Evolutionary conservation across 2,797 vertebrate species (phyloP).

Genomic region (Diceros bicornis): DNA sequence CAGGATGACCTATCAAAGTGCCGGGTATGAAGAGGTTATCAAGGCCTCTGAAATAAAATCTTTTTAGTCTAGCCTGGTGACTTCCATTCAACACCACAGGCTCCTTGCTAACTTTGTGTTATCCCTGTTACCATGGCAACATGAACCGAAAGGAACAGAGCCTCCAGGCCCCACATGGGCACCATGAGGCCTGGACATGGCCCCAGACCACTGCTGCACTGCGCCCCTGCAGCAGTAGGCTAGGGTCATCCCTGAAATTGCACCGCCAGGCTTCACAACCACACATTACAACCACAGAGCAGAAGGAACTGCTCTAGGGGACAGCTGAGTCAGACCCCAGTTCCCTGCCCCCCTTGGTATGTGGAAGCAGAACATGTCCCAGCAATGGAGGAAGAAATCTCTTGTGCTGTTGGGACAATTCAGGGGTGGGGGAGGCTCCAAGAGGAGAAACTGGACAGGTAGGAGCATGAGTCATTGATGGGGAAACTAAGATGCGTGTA

Average conservation of each 20-base stretch:
- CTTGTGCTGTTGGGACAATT: no score
- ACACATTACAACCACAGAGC: no score
- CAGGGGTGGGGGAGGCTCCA: neutral
- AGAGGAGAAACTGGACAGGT: neutral
- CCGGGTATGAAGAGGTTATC: neutral
- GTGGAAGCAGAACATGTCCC: neutral
- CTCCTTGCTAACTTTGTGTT: neutral
- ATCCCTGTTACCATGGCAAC: neutral
- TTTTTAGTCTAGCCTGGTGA: neutral
- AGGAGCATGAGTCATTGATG: neutral
- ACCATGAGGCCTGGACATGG: neutral
- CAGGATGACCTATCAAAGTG: neutral
- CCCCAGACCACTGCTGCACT: neutral
- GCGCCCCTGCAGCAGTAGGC: neutral
- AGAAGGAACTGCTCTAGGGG: neutral
- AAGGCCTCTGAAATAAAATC: neutral
- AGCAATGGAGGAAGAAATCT: no score
- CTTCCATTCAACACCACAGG: neutral
- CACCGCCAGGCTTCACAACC: neutral
- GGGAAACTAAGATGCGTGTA: neutral
- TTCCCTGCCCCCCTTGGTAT: neutral
- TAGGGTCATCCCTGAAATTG: neutral
- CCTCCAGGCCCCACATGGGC: no score
- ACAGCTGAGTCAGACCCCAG: neutral
- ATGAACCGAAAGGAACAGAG: neutral